Percentiles rank a stretch among this genome's conserved stretches.
Evolutionary conservation across 2,888 invertebrate species (phyloP).

Genomic region (Athetis lepigone): DNA sequence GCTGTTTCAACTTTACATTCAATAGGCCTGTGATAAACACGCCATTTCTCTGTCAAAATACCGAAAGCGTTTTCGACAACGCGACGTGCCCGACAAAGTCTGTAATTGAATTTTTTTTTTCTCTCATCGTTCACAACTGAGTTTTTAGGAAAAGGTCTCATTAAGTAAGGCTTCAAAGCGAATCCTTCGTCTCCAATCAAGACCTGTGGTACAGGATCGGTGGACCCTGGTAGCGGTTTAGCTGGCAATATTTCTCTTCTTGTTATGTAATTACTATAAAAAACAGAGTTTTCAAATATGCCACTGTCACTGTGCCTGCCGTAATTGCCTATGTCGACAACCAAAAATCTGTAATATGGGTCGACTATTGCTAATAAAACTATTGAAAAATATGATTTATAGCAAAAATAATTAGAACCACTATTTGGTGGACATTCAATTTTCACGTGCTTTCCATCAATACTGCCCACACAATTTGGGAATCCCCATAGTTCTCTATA

Average conservation of each 20-base stretch:
- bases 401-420: slow-evolving; percentile 29
- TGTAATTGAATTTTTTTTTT: slow-evolving; percentile 9
- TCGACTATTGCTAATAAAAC: too few relatives aligned
- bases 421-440: slow-evolving; percentile 33
- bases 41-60: slow-evolving; percentile 11
- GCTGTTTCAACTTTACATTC: slow-evolving; percentile 10
- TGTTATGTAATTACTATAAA: too few relatives aligned
- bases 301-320: slow-evolving; percentile 20
- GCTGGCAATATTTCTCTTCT: too few relatives aligned
- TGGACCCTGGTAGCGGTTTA: too few relatives aligned
- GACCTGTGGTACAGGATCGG: too few relatives aligned
- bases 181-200: too few relatives aligned
- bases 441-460: slow-evolving; percentile 43
- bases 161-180: slow-evolving; percentile 26
- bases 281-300: too few relatives aligned
- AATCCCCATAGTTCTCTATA: slow-evolving; percentile 41
- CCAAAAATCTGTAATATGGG: slow-evolving; percentile 20
- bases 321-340: slow-evolving; percentile 20
- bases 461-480: too few relatives aligned
- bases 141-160: slow-evolving; percentile 12
- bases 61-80: slow-evolving; percentile 1
- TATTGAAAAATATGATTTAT: too few relatives aligned
- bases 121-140: slow-evolving; percentile 10
- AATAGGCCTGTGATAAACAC: slow-evolving; percentile 17
- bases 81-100: slow-evolving; percentile 16